These are phyloP conservation scores for Hyles vespertilio DNA, from an alignment of 1,140 invertebrate species.

Conservation along the genomic window DNA sequence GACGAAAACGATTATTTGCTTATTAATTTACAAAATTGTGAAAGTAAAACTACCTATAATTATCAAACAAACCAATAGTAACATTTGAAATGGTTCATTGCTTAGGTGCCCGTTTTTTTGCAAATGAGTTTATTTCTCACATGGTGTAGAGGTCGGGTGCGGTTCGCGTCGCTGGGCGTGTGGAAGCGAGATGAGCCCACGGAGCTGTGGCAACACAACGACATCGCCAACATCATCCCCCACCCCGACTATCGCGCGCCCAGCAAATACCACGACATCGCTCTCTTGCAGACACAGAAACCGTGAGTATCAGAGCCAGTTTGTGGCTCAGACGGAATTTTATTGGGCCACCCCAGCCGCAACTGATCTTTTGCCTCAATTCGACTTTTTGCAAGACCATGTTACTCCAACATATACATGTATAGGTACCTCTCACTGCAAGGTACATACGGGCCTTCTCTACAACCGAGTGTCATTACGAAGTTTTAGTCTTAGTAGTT, in stretches of 20 bases:
- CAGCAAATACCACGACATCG: constrained; percentile 11
- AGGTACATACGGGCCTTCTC: too few species aligned
- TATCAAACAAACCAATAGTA: too few species aligned
- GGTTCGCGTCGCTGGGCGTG: constrained; percentile 9
- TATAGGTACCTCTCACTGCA: too few species aligned
- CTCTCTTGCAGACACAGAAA: constrained; percentile 4
- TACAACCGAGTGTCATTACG: too few species aligned
- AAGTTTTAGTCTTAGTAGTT: too few species aligned
- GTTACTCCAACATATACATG: too few species aligned
- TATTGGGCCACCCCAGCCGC: not conserved
- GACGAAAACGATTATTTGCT: too few species aligned
- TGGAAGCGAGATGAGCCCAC: constrained; percentile 7
- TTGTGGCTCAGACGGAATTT: not conserved
- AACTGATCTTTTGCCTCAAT: not conserved
- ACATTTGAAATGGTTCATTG: too few species aligned
- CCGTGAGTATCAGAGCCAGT: constrained; percentile 5
- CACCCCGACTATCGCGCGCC: constrained; percentile 13
- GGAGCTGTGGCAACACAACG: constrained; percentile 11
- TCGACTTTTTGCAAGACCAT: not conserved
- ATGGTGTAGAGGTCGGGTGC: constrained; percentile 7
- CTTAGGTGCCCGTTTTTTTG: too few species aligned
- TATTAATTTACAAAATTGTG: too few species aligned
- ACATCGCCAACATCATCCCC: constrained; percentile 2
- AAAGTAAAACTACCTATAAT: too few species aligned
- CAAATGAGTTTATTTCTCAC: too few species aligned